Conservation (phyloP, 2,888 invertebrate species). For the Trichopria drosophilae region DNA sequence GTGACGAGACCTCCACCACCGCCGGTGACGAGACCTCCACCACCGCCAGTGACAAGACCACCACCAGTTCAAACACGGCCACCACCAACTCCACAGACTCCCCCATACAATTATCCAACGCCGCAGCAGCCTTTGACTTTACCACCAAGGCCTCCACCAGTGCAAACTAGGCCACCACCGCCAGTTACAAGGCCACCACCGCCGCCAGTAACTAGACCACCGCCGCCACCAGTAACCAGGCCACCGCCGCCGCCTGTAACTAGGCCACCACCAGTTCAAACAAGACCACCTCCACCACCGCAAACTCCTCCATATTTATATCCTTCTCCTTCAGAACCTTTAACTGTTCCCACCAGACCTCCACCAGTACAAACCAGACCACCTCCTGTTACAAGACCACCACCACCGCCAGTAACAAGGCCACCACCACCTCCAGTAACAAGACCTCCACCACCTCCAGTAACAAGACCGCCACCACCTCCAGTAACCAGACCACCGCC, state of each 20-base stretch:
- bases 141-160: conserved; percentile 24
- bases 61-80: conserved; percentile 19
- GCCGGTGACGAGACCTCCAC: conserved; percentile 43
- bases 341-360: conserved; percentile 26
- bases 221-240: conserved; percentile 10
- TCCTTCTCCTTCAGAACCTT: conserved; percentile 14
- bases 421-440: conserved; percentile 29
- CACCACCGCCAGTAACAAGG: no score
- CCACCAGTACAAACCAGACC: conserved; percentile 25
- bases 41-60: conserved; percentile 25
- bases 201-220: conserved; percentile 22
- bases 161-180: conserved; percentile 21
- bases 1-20: conserved; percentile 56
- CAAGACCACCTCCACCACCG: conserved; percentile 26
- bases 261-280: conserved; percentile 21
- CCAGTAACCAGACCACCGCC: conserved; percentile 30
- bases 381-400: conserved; percentile 28
- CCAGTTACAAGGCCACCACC: conserved; percentile 20
- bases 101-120: conserved; percentile 36
- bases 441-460: conserved; percentile 13
- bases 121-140: conserved; percentile 35
- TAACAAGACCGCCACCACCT: conserved; percentile 3
- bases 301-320: conserved; percentile 8
- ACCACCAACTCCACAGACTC: conserved; percentile 24
- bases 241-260: conserved; percentile 1